Base-by-base conservation (phyloP, 2,113 vertebrate species). In the Gopherus evgoodei region DNA sequence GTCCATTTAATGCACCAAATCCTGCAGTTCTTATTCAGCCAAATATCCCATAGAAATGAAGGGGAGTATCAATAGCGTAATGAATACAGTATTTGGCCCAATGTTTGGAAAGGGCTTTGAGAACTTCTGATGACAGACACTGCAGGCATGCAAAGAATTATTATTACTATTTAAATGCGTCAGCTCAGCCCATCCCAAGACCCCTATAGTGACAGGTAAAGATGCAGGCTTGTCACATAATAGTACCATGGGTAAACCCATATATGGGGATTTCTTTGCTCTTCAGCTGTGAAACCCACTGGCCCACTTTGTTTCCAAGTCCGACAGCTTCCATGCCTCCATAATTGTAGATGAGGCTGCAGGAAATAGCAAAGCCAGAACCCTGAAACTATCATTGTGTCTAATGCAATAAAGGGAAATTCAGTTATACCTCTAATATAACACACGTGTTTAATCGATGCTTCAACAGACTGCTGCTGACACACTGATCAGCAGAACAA, bases 41-140 rank as follows among this genome's bases (percentile, higher is more conserved):
- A 31, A 50, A 27, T 12, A 1, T 44, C 47, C 65, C n/a, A 72
- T 3, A 38, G 65, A 72, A 72, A 72, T 22, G 65, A 35, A 35
- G 59, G 57, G 31, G n/a, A 47, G 0, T 83, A 0, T 0, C 7
- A 44, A 6, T 22, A 2, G 0, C 5, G 54, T 3, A 38, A 56
- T 59, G 2, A n/a, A 14, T 38, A 4, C 69, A 47, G 8, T 2
- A 0, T 31, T 50, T 44, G 29, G 24, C 19, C 84, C 14, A 2
- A 1, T 1, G 6, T 21, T 24, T 57, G 2, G 0, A 49, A 52
- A 80, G 5, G 31, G 31, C 21, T 69, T 92, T 47, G 69, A 65
- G 27, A 8, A 53, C 47, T 42, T 50, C 44, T 81, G 56, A 0
- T 2, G 54, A 80, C 81, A 94, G 13, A 16, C 1, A 0, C 38